A percentile compares a stretch with the other conserved stretches of the same genome.
Evolutionary conservation across 2,797 vertebrate genomes (phyloP).

Genomic region (Chiloscyllium punctatum): DNA sequence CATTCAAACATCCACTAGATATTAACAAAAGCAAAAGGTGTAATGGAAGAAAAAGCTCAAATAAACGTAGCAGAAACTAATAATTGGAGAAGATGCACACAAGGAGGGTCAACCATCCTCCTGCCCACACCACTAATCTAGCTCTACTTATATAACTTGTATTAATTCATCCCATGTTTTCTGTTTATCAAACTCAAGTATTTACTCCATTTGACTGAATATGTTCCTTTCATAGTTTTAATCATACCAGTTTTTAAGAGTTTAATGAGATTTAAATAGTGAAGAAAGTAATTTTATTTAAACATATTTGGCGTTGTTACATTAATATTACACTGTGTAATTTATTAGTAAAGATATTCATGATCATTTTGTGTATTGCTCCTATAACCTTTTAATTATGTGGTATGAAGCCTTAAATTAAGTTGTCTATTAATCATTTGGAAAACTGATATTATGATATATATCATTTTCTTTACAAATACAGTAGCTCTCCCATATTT

Average conservation of each 20-base stretch:
- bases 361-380: not conserved
- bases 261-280: not conserved
- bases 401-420: not conserved
- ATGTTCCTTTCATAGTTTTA: not conserved
- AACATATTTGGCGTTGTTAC: not conserved
- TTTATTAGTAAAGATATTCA: not conserved
- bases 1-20: not conserved
- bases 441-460: no score
- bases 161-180: not conserved
- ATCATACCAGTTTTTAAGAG: not conserved
- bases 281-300: not conserved
- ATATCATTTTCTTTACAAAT: not conserved
- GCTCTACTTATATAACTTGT: not conserved
- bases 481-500: not conserved
- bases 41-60: not conserved
- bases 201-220: not conserved
- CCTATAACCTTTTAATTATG: not conserved
- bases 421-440: no score
- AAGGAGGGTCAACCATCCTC: not conserved
- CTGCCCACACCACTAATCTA: not conserved
- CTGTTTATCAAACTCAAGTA: not conserved
- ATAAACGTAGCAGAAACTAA: not conserved
- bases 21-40: not conserved
- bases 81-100: not conserved
- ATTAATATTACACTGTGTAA: not conserved